Evolutionary conservation across 37 sponge, comb jelly and placozoan species (phyloP).

Genomic region (Geodia barretti): DNA sequence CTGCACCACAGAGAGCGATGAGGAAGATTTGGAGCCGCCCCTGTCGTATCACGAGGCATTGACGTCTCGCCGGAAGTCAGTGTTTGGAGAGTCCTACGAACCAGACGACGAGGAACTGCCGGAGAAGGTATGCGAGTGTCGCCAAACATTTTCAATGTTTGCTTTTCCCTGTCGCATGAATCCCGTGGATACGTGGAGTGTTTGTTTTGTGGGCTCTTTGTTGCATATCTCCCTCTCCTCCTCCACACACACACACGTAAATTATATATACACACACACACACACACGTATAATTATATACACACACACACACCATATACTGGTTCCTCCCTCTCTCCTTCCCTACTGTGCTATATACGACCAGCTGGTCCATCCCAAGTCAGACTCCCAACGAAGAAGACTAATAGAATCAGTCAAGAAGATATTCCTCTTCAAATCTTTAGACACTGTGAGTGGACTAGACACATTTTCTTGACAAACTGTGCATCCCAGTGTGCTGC

Average conservation of each 20-base stretch:
- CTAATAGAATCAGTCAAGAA: slow-evolving; percentile 62
- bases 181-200: too few relatives aligned
- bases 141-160: too few relatives aligned
- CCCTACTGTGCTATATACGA: background rate
- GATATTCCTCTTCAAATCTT: slow-evolving; percentile 78
- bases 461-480: too few relatives aligned
- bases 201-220: too few relatives aligned
- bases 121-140: slow-evolving; percentile 45
- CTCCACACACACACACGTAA: too few relatives aligned
- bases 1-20: slow-evolving; percentile 39
- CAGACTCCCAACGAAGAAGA: slow-evolving; percentile 88
- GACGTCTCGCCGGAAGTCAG: slow-evolving; percentile 65
- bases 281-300: too few relatives aligned
- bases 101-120: slow-evolving; percentile 59
- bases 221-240: too few relatives aligned
- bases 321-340: too few relatives aligned
- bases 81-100: slow-evolving; percentile 86
- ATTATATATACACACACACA: too few relatives aligned
- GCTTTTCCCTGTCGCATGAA: too few relatives aligned
- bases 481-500: background rate
- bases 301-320: too few relatives aligned
- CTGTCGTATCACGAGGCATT: slow-evolving; percentile 39
- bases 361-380: slow-evolving; percentile 87
- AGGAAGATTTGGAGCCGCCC: slow-evolving; percentile 51
- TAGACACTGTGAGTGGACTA: slow-evolving; percentile 58